Evolutionary conservation across 2,888 invertebrate genomes (phyloP), one percentile per base, ranked within the genome.

Genomic region (Eurytoma adleriae): DNA sequence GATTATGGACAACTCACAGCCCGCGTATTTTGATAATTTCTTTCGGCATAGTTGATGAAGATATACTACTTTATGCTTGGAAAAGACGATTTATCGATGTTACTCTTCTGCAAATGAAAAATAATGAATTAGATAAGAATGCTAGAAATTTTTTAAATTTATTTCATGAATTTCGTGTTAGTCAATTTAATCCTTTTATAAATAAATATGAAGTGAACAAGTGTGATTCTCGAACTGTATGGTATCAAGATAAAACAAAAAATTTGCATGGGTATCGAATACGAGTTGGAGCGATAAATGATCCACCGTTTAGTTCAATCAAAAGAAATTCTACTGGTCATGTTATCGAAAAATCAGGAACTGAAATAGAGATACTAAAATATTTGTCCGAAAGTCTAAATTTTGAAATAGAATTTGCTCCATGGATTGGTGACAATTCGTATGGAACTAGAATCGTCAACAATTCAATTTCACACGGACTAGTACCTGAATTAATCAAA

Each of bases 11-110:
- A 13, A 5, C 10, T 12, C 69, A 70, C 10, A 3, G 18, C 5
- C 57, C 16, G n/a, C 27, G 50, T 16, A 12, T 69, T 3, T 57
- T 69, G 18, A 56, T 69, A 4, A 20, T 69, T 12, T 56, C 69
- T 40, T 18, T 57, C 18, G 14, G 18, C 12, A 16, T 13, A 13
- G 10, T 24, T 4, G 12, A n/a, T 1, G 18, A 69, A 18, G 56
- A 69, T n/a, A 30, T 69, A 12, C 40, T 69, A 14, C 56, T 69
- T 12, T 40, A 69, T 16, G 56, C 69, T n/a, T 69, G 69, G 69
- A n/a, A 30, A 20, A 56, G 13, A n/a, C 69, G 57, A 57, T 69
- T 69, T 14, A 16, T 69, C n/a, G 54, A 69, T 12, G 69, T 69
- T 2, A 30, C 54, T 48, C n/a, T 18, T 69, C 14, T 69, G 3